These are phyloP conservation scores for Podarcis lilfordi DNA, from an alignment of 2,797 vertebrate genomes.

Conservation along the genomic window DNA sequence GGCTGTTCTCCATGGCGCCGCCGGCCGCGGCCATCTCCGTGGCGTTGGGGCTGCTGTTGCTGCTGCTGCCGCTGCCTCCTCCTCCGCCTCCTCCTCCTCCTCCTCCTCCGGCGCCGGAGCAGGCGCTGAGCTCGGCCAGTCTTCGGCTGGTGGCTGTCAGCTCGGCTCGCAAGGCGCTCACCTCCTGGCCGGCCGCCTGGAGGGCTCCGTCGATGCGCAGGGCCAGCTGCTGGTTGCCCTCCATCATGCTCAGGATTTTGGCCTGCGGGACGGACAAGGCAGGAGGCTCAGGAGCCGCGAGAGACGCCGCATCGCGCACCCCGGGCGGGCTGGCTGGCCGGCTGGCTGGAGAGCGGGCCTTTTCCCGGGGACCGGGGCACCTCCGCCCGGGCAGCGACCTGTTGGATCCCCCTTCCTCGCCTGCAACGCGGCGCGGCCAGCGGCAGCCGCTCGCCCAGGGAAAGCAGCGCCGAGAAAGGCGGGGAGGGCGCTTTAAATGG, in stretches of 20 bases:
- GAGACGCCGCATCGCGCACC: slow-evolving; percentile 70
- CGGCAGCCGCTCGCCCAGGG: slow-evolving; percentile 47
- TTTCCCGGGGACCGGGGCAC: not conserved
- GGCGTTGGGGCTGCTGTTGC: slow-evolving; percentile 49
- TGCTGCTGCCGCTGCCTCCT: slow-evolving; percentile 70
- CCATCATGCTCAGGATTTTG: slow-evolving; percentile 94
- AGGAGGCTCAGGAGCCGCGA: slow-evolving; percentile 58
- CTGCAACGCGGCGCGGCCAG: slow-evolving; percentile 40
- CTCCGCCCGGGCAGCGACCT: slow-evolving; percentile 56
- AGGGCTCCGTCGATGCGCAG: slow-evolving; percentile 92
- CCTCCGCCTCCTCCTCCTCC: not conserved
- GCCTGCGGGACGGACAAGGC: slow-evolving; percentile 87
- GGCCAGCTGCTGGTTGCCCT: slow-evolving; percentile 94
- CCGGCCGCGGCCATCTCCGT: slow-evolving; percentile 69
- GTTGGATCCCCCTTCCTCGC: slow-evolving; percentile 52
- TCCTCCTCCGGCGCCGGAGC: slow-evolving; percentile 40
- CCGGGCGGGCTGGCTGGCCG: slow-evolving; percentile 57
- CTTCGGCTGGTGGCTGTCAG: slow-evolving; percentile 90
- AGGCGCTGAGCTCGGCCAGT: slow-evolving; percentile 87
- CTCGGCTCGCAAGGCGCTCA: slow-evolving; percentile 90
- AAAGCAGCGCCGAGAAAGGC: slow-evolving; percentile 22
- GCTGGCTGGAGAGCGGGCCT: slow-evolving; percentile 6
- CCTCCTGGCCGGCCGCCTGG: slow-evolving; percentile 92
- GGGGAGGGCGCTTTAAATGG: slow-evolving; percentile 79
- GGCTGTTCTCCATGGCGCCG: slow-evolving; percentile 85